phyloP scores from a whole-genome alignment of 2,888 invertebrate genomes.

The Neocrepidodera transversa region DNA sequence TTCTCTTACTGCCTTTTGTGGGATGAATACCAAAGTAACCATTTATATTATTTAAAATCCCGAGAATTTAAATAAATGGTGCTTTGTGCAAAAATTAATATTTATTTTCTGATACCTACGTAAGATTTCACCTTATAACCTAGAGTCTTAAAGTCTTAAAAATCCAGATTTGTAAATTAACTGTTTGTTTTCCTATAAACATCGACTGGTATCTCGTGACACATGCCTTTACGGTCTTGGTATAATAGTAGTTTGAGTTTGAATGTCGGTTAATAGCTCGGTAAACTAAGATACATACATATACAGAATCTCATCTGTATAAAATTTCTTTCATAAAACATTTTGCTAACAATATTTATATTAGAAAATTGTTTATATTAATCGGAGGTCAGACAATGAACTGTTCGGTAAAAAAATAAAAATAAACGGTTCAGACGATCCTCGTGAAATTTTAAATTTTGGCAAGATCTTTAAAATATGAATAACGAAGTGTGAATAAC shows the following conservation, averaged over 20 bases:
- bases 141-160: constrained; percentile 9
- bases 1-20: no score
- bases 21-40: no score
- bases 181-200: constrained; percentile 21
- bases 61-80: no score
- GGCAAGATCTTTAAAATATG: not conserved
- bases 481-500: not conserved
- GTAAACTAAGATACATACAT: not conserved
- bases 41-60: no score
- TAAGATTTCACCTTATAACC: constrained; percentile 3
- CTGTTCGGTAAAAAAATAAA: not conserved
- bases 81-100: not conserved
- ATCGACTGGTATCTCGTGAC: constrained; percentile 17
- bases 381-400: not conserved
- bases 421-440: not conserved
- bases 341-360: not conserved
- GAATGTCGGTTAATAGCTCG: constrained; percentile 22
- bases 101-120: not conserved
- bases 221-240: constrained; percentile 15
- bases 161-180: constrained; percentile 25
- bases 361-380: not conserved
- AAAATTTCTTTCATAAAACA: not conserved
- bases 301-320: not conserved
- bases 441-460: not conserved
- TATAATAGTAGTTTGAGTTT: constrained; percentile 11